phyloP scores from a whole-genome alignment of 23 tunicate species.

The Corella eumyota region DNA sequence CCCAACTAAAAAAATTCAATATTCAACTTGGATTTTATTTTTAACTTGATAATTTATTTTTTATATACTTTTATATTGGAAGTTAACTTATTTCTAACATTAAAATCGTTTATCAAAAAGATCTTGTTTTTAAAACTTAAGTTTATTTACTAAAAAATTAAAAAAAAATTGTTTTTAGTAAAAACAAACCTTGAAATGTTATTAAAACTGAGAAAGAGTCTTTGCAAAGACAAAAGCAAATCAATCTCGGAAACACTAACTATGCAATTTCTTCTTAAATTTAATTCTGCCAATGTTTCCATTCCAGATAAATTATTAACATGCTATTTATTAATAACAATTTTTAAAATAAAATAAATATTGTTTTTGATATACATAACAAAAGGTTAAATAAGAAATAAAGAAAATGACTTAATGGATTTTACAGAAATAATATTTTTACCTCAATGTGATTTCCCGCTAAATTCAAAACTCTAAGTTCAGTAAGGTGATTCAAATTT shows the following conservation, averaged over 20 bases:
- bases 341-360: not conserved
- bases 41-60: not conserved
- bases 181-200: conserved; percentile 26
- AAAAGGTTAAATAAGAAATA: conserved; percentile 1
- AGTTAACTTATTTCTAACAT: not conserved
- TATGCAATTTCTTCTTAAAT: conserved; percentile 79
- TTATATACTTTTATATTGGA: not conserved
- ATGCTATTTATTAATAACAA: conserved; percentile 22
- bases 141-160: no score
- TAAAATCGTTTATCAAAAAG: not conserved
- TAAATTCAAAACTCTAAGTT: conserved; percentile 78
- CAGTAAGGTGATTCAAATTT: conserved; percentile 62
- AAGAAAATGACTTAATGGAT: not conserved
- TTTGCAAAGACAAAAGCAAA: conserved; percentile 49
- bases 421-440: not conserved
- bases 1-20: conserved; percentile 41
- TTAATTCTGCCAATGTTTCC: conserved; percentile 90
- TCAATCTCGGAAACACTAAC: conserved; percentile 41
- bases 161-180: no score
- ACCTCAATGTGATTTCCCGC: conserved; percentile 95
- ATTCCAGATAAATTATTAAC: conserved; percentile 67
- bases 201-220: conserved; percentile 84
- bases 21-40: not conserved
- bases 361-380: not conserved
- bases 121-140: no score